Conservation (phyloP, 1,140 invertebrate species). For the Neodiprion virginianus region DNA sequence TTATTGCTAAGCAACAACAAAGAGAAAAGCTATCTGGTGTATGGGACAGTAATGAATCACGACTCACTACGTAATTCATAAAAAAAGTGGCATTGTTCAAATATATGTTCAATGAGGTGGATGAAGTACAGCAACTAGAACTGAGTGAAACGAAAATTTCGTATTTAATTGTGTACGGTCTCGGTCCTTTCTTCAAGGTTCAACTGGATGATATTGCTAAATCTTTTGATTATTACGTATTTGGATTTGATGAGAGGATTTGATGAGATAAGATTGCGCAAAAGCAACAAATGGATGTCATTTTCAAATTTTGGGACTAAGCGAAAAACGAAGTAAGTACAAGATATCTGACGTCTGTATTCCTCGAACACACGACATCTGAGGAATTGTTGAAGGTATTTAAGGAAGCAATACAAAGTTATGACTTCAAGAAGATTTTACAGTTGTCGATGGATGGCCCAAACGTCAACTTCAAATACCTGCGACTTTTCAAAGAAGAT, state of each 20-base stretch:
- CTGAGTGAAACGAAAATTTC: constrained; percentile 17
- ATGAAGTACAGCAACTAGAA: constrained; percentile 17
- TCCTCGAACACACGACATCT: constrained; percentile 26
- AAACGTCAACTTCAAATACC: constrained; percentile 30
- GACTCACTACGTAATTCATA: constrained; percentile 18
- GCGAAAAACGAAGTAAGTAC: constrained; percentile 25
- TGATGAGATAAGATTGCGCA: constrained; percentile 31
- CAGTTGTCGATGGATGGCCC: constrained; percentile 30
- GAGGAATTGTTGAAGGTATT: constrained; percentile 25
- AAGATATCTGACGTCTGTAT: constrained; percentile 29
- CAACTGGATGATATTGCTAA: constrained; percentile 16
- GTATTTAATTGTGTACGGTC: constrained; percentile 14
- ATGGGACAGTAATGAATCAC: constrained; percentile 18
- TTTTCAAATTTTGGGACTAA: constrained; percentile 32
- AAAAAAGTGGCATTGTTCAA: constrained; percentile 11
- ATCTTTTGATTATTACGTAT: constrained; percentile 9
- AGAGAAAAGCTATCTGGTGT: constrained; percentile 28
- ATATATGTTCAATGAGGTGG: constrained; percentile 21
- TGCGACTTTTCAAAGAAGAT: constrained; percentile 24
- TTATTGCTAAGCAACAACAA: constrained; percentile 19
- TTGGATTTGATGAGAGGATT: constrained; percentile 32
- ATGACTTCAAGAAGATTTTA: constrained; percentile 22
- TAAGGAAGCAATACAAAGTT: constrained; percentile 19
- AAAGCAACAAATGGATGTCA: constrained; percentile 35
- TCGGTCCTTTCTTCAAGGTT: constrained; percentile 16